A percentile compares a stretch with the other conserved stretches of the same genome.
phyloP scores from a whole-genome alignment of 2,888 invertebrate species.

The Leucoma salicis region DNA sequence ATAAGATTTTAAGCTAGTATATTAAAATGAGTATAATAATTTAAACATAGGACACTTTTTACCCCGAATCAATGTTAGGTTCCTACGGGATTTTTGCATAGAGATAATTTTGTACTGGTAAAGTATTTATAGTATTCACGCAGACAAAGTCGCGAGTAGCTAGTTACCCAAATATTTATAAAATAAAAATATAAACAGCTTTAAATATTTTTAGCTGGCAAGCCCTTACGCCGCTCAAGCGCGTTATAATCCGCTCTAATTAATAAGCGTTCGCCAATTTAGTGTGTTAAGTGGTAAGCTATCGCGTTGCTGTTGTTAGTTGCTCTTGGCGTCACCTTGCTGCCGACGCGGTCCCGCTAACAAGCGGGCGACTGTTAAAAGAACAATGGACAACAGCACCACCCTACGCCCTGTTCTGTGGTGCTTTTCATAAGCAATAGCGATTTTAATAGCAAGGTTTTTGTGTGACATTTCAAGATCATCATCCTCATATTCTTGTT shows the following conservation, averaged over 20 bases:
- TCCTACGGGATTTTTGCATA: no score
- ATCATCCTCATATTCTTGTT: no score
- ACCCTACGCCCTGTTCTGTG: slow-evolving; percentile 24
- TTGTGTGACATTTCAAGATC: no score
- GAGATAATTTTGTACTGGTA: no score
- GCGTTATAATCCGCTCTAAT: slow-evolving; percentile 11
- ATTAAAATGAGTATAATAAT: no score
- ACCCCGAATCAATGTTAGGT: no score
- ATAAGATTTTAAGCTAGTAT: no score
- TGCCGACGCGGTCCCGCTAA: slow-evolving; percentile 50
- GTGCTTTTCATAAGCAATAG: slow-evolving; percentile 7
- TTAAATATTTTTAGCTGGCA: background rate
- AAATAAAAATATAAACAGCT: background rate
- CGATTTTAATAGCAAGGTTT: no score
- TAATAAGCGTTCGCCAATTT: slow-evolving; percentile 36
- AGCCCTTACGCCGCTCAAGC: slow-evolving; percentile 7
- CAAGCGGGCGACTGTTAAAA: slow-evolving; percentile 76
- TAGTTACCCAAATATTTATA: no score
- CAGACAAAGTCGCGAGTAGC: no score
- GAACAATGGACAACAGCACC: slow-evolving; percentile 76
- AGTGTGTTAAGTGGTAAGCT: slow-evolving; percentile 29
- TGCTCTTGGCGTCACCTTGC: slow-evolving; percentile 55
- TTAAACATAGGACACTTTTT: no score
- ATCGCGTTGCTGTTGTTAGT: slow-evolving; percentile 39
- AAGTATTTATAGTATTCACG: no score